Percentiles rank a stretch among this genome's conserved stretches.
Evolutionary conservation across 2,888 invertebrate species (phyloP).

Genomic region (Frankliniella fusca): DNA sequence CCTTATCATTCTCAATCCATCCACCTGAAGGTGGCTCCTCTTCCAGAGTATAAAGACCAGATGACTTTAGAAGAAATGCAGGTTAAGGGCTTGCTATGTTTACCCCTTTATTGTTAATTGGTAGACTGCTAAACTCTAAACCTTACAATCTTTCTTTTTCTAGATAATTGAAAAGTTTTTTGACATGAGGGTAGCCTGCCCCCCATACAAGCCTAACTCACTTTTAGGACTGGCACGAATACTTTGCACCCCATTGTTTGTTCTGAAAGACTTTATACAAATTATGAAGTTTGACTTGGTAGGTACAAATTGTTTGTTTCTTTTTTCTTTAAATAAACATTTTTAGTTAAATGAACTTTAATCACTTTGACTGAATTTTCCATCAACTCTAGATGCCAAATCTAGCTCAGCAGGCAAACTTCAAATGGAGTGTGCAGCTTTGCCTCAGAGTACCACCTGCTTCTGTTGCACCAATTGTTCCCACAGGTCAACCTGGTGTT

Average conservation of each 20-base stretch:
- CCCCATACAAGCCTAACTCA: constrained; percentile 86
- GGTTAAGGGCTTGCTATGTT: constrained; percentile 46
- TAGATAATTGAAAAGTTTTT: constrained; percentile 89
- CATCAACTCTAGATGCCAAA: constrained; percentile 50
- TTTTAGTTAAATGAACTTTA: not conserved
- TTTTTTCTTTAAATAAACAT: not conserved
- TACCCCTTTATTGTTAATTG: not conserved
- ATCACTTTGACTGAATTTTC: not conserved
- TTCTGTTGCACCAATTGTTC: constrained; percentile 70
- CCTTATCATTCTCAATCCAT: constrained; percentile 85
- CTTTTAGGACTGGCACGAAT: constrained; percentile 81
- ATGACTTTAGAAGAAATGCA: constrained; percentile 84
- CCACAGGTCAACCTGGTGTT: constrained; percentile 85
- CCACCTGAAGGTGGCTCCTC: constrained; percentile 73
- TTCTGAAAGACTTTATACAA: constrained; percentile 87
- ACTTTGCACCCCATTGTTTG: constrained; percentile 77
- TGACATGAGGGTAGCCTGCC: constrained; percentile 79
- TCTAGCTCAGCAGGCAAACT: constrained; percentile 57
- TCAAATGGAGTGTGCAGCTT: constrained; percentile 88
- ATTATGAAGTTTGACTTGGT: constrained; percentile 69
- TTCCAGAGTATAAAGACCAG: constrained; percentile 80
- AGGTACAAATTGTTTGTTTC: not conserved
- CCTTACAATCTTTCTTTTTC: constrained; percentile 12
- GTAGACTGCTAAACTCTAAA: not conserved
- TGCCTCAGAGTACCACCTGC: constrained; percentile 87